phyloP scores from a whole-genome alignment of 2,797 vertebrate species.

The Semotilus atromaculatus region DNA sequence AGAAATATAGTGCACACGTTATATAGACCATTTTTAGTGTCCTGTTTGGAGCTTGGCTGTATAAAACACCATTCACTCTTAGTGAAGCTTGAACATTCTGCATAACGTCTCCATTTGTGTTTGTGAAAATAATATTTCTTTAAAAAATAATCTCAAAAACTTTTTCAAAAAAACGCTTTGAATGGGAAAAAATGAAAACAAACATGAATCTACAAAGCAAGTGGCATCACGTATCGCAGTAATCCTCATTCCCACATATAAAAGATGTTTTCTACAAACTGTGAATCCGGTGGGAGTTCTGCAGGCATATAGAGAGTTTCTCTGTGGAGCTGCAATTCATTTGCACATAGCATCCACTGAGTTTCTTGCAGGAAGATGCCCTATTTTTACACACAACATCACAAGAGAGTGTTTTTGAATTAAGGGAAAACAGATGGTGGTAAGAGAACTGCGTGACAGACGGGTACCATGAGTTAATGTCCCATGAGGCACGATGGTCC shows the following conservation, averaged over 20 bases:
- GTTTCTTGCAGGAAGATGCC: neutral
- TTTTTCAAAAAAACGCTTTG: neutral
- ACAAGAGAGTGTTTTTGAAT: slow-evolving; percentile 54
- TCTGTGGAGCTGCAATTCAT: slow-evolving; percentile 11
- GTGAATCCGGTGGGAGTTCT: slow-evolving; percentile 13
- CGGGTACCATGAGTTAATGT: slow-evolving; percentile 7
- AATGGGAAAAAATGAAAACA: neutral
- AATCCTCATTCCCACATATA: slow-evolving; percentile 21
- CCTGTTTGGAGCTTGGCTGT: neutral
- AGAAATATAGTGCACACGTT: neutral
- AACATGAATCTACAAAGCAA: slow-evolving; percentile 3
- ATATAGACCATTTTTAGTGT: neutral
- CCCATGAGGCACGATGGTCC: slow-evolving; percentile 27
- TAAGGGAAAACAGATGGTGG: slow-evolving; percentile 58
- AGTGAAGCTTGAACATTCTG: neutral
- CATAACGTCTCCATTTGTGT: neutral
- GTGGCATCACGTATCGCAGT: neutral
- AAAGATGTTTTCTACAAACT: slow-evolving; percentile 20
- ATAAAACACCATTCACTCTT: neutral
- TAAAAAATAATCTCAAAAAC: neutral
- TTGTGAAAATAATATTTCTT: neutral
- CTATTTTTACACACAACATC: slow-evolving; percentile 30
- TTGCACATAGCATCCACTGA: neutral
- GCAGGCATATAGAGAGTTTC: neutral
- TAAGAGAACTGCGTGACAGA: slow-evolving; percentile 31